Evolutionary conservation across 2,797 vertebrate species (phyloP).

Genomic region (Onychomys torridus): DNA sequence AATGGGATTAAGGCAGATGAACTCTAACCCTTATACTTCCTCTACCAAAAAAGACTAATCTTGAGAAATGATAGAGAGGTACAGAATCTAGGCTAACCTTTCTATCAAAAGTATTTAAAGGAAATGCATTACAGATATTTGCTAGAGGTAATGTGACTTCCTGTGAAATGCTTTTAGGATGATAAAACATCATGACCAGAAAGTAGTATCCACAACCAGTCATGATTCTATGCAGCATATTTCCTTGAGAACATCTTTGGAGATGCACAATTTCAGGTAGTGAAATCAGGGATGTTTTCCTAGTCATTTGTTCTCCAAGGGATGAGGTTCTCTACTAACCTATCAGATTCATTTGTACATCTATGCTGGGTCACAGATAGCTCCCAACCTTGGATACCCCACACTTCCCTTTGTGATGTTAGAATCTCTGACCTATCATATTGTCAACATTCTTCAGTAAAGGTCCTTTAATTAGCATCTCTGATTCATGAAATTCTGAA

Average conservation of each 20-base stretch:
- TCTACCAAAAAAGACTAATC: background rate
- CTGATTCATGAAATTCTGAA: background rate
- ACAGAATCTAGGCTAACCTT: background rate
- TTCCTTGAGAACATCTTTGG: background rate
- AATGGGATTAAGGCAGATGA: background rate
- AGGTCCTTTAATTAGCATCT: background rate
- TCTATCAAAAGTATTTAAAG: background rate
- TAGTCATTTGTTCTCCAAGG: background rate
- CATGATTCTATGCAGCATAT: background rate
- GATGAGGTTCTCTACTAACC: background rate
- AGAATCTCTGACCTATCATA: background rate
- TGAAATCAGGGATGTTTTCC: background rate
- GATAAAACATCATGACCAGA: background rate
- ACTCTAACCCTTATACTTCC: background rate
- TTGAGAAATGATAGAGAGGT: slow-evolving; percentile 25
- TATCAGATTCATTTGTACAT: background rate
- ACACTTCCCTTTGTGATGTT: background rate
- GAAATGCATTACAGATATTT: slow-evolving; percentile 39
- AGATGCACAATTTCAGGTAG: background rate
- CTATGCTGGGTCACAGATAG: background rate
- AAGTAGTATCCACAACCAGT: background rate
- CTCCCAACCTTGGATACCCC: background rate
- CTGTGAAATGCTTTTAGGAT: background rate
- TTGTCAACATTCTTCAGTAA: background rate
- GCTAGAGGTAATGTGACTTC: background rate